Conservation (phyloP, 2,113 vertebrate genomes). For the Pelecanoides urinatrix region DNA sequence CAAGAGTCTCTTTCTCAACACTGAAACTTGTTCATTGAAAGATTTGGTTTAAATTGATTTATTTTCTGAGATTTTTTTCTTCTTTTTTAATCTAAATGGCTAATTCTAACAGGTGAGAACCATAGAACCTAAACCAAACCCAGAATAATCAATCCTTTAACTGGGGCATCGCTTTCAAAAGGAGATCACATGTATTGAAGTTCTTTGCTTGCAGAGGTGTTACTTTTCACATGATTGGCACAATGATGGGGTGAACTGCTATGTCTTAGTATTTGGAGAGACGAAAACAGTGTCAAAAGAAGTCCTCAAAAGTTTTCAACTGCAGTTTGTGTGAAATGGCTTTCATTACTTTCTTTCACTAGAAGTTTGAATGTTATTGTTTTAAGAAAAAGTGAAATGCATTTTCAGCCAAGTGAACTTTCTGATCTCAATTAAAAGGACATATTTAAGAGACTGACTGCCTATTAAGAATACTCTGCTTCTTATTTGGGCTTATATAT, state of each 20-base stretch:
- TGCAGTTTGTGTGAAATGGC: background rate
- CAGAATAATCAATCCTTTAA: background rate
- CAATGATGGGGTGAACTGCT: background rate
- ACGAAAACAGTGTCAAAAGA: background rate
- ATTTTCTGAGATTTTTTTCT: background rate
- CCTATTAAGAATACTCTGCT: background rate
- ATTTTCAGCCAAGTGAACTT: slow-evolving; percentile 3
- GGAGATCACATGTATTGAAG: background rate
- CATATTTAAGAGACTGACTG: background rate
- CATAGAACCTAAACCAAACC: background rate
- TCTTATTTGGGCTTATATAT: background rate
- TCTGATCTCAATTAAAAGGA: background rate
- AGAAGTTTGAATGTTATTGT: background rate
- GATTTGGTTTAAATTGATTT: background rate
- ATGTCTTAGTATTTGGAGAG: background rate
- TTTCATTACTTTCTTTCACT: background rate
- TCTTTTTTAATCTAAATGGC: background rate
- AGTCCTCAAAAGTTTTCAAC: background rate
- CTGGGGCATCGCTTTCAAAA: background rate
- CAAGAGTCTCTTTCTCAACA: background rate
- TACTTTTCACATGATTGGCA: background rate
- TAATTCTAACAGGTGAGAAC: background rate
- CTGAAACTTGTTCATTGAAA: background rate
- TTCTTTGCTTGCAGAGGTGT: background rate
- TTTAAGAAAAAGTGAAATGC: background rate